Evolutionary conservation across 2,797 vertebrate genomes (phyloP).

Genomic region (Muscicapa striata): DNA sequence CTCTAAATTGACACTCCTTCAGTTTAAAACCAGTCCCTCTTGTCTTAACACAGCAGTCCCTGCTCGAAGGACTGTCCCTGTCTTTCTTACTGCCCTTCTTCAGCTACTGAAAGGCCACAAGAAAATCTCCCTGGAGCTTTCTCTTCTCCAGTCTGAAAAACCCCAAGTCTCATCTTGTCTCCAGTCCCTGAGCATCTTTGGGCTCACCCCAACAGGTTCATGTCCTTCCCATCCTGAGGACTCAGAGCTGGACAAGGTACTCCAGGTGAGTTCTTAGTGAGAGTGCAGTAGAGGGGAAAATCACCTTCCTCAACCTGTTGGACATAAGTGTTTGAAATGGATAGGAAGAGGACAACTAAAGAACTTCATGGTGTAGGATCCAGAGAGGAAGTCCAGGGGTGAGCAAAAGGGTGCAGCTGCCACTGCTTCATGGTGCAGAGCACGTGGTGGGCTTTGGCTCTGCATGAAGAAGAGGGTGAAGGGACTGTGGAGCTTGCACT

Average conservation of each 20-base stretch:
- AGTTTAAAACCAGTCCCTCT: neutral
- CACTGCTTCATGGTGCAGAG: neutral
- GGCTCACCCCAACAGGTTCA: too few species aligned
- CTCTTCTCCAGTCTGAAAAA: neutral
- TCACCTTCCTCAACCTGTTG: neutral
- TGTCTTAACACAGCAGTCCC: neutral
- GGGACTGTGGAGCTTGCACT: neutral
- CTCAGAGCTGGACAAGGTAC: too few species aligned
- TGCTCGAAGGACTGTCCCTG: neutral
- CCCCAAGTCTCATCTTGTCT: neutral
- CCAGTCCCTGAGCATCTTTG: neutral
- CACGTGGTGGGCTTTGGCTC: neutral
- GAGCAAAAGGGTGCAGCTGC: neutral
- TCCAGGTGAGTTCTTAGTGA: neutral
- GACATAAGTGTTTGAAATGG: neutral
- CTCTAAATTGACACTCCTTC: neutral
- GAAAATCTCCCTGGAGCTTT: neutral
- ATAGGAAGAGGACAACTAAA: neutral
- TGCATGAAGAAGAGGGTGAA: neutral
- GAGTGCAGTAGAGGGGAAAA: neutral
- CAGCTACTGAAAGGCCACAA: neutral
- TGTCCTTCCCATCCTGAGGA: too few species aligned
- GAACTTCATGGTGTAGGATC: neutral
- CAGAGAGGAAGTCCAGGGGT: neutral
- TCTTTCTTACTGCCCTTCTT: neutral